Base-by-base conservation (phyloP, 2,888 invertebrate species). In the Rotaria magnacalcarata region DNA sequence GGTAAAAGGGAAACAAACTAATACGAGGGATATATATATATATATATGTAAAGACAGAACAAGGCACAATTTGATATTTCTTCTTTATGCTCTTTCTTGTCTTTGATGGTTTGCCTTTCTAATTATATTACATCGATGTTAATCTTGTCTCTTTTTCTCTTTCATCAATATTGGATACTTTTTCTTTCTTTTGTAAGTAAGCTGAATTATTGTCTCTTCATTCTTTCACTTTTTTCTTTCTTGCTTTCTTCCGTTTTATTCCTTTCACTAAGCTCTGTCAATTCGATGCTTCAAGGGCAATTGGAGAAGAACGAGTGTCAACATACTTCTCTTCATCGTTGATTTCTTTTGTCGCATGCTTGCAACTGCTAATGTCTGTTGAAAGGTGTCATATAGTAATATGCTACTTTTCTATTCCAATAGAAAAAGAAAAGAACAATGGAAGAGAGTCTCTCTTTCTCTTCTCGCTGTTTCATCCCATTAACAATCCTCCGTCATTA, bases 261-360 rank as follows among this genome's bases (percentile, higher is more conserved):
- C 34, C 14, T 67, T 34, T 19, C 34, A 41, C 16, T 67, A 14
- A 27, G 67, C 34, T 67, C 67, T 67, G 67, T 34, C 67, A 67
- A 67, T 67, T 67, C 67, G 67, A 67, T 67, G 34, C 34, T 67
- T 67, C 67, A 67, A 67, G 67, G 67, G 34, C 67, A 67, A 67
- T 67, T 34, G 34, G 41, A 67, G 34, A 67, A 67, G 67, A 67
- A 34, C 34, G 34, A 34, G 67, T 67, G 41, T 67, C 67, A 67
- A 67, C 67, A 67, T 67, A 67, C 67, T 67, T 34, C 67, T 34
- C 67, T 16, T 67, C 27, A 67, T 67, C 34, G 67, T 67, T 34
- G 34, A 67, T 67, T 67, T 67, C 67, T 67, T 67, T 67, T 67
- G 67, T 67, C 34, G 67, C 67, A 67, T 67, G 67, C 34, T 67